These are phyloP conservation scores for Porphyrio hochstetteri DNA, from an alignment of 2,113 vertebrate species.

Conservation along the genomic window DNA sequence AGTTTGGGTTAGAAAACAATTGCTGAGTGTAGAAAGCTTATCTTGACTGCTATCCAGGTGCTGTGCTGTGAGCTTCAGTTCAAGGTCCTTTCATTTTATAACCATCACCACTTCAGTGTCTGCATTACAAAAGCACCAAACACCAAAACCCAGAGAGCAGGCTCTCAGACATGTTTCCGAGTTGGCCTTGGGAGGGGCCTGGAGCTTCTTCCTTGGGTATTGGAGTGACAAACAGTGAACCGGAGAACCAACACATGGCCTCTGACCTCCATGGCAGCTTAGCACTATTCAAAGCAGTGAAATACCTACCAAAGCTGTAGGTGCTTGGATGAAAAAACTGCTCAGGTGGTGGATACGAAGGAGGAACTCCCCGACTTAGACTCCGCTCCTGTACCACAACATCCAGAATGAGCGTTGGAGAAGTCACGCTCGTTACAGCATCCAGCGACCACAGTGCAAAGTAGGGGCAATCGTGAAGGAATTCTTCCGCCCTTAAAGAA, in stretches of 20 bases:
- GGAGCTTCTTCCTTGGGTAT: neutral
- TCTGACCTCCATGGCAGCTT: neutral
- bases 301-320: conserved; percentile 91
- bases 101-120: neutral
- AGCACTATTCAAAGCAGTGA: neutral
- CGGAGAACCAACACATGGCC: neutral
- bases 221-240: neutral
- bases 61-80: neutral
- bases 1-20: too few relatives aligned
- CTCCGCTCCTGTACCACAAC: conserved; percentile 88
- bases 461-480: conserved; percentile 89
- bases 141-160: neutral
- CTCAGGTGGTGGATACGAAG: conserved; percentile 88
- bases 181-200: too few relatives aligned
- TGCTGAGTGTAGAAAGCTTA: too few relatives aligned
- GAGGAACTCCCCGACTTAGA: conserved; percentile 85
- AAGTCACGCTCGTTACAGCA: conserved; percentile 79
- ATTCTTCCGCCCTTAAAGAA: conserved; percentile 84
- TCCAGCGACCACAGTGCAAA: conserved; percentile 95
- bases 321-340: conserved; percentile 92
- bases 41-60: fast-evolving
- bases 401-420: conserved; percentile 82
- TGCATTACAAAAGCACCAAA: neutral
- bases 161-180: neutral
- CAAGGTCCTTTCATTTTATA: neutral